Evolutionary conservation across 2,797 vertebrate species (phyloP).

Genomic region (Pangasius krempfi): DNA sequence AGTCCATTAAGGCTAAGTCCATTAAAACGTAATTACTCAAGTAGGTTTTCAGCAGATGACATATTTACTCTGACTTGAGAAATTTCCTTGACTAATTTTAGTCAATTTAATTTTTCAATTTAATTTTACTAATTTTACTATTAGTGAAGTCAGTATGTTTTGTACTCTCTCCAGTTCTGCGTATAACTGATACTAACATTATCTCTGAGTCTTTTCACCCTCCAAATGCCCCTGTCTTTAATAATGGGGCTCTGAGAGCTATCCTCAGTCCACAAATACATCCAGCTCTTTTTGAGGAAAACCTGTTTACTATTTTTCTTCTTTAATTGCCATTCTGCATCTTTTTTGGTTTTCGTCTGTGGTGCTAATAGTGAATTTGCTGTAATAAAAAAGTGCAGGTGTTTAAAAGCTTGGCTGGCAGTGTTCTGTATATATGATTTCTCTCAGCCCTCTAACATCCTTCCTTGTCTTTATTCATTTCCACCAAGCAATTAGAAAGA

Average conservation of each 20-base stretch:
- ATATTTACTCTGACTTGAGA: too few relatives aligned
- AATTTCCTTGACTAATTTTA: too few relatives aligned
- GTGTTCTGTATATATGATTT: neutral
- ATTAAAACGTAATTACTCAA: too few relatives aligned
- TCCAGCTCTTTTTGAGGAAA: neutral
- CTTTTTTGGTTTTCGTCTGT: neutral
- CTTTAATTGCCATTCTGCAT: neutral
- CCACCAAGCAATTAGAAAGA: neutral
- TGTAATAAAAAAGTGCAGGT: neutral
- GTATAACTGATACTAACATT: neutral
- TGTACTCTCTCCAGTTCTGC: neutral
- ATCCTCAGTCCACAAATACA: neutral
- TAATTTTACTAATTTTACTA: neutral
- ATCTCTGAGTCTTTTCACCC: neutral
- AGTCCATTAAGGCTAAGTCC: too few relatives aligned
- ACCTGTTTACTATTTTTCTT: neutral
- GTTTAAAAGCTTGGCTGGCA: neutral
- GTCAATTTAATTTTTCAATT: too few relatives aligned
- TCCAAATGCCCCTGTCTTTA: neutral
- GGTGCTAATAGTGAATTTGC: neutral
- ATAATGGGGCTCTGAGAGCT: neutral
- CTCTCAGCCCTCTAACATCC: neutral
- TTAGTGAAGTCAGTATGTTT: neutral
- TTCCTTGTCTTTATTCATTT: slow-evolving; percentile 1
- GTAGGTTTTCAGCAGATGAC: too few relatives aligned